Evolutionary conservation across 2,113 vertebrate genomes (phyloP), one percentile per base, ranked within the genome.

Genomic region (Spea multiplicata): DNA sequence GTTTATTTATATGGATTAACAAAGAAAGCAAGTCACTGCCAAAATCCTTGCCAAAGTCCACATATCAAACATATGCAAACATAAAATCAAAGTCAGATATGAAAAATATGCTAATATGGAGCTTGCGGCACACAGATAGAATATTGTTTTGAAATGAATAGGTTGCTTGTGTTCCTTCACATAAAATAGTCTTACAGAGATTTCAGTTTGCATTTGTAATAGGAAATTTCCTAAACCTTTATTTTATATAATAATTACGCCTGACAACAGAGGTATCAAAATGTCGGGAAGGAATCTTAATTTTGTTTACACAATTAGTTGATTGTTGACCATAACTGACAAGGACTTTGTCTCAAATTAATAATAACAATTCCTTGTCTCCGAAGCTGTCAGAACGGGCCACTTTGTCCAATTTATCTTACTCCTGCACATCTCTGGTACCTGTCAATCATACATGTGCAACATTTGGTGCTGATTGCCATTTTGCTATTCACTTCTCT

Each of bases 391-490:
- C 92, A 93, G 91, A 90, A 91, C 87, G 90, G 91, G 89, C 88
- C 90, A 90, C 86, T 88, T 89, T 91, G 91, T 91, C 91, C 91
- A 93, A 94, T 94, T 94, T 93, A 92, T 94, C 91, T 94, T 90
- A 92, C 90, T 93, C 89, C 85, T 88, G 91, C 88, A 90, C 90
- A 93, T 93, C 91, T 91, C 92, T 90, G 91, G 89, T 92, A 89
- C 91, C 92, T 93, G 92, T 93, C 93, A 94, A 92, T 94, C 93
- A 94, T 74, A 89, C 90, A 92, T 65, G 80, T 85, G 91, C 91
- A 93, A 93, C 91, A 92, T 92, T 94, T 88, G 91, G 91, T 90
- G 84, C 88, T 92, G 91, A 94, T 92, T 92, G 92, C 92, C 91
- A 92, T 91, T 93, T 93, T 92, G 92, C 88, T 89, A 90, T 92